Percentiles rank a stretch among this genome's conserved stretches.
Evolutionary conservation across 2,888 invertebrate genomes (phyloP).

Genomic region (Pinctada fucata): DNA sequence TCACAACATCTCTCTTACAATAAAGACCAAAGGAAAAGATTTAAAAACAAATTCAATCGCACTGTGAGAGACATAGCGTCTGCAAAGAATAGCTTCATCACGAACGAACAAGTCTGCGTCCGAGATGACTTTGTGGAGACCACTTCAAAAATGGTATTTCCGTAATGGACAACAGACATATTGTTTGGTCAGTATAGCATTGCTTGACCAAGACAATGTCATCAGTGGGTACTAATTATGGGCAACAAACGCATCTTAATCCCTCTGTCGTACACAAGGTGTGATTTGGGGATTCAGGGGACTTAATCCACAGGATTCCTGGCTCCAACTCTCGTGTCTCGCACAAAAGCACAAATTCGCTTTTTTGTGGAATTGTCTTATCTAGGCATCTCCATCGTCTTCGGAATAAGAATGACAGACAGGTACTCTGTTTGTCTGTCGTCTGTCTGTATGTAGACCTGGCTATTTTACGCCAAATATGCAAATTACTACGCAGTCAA

Average conservation of each 20-base stretch:
- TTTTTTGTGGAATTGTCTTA: too few relatives aligned
- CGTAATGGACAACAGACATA: neutral
- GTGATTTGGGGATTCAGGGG: too few relatives aligned
- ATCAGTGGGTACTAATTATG: neutral
- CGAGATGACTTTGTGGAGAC: neutral
- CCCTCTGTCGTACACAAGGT: neutral
- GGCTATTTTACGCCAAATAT: too few relatives aligned
- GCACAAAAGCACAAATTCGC: too few relatives aligned
- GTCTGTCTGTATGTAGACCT: too few relatives aligned
- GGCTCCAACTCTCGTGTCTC: too few relatives aligned
- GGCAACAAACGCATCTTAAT: slow-evolving; percentile 1
- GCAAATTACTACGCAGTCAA: too few relatives aligned
- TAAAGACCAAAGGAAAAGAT: slow-evolving; percentile 10
- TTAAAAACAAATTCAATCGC: neutral
- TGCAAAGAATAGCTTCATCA: neutral
- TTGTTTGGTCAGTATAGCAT: neutral
- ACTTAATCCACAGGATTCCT: too few relatives aligned
- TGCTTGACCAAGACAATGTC: neutral
- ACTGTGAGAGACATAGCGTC: neutral
- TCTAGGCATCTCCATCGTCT: too few relatives aligned
- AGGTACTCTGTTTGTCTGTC: too few relatives aligned
- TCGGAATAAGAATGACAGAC: too few relatives aligned
- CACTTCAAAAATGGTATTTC: neutral
- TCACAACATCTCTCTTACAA: slow-evolving; percentile 7
- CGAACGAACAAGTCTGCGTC: neutral